A percentile compares a stretch with the other conserved stretches of the same genome.
Conservation (phyloP, 2,888 invertebrate species). For the Plebejus anna region DNA sequence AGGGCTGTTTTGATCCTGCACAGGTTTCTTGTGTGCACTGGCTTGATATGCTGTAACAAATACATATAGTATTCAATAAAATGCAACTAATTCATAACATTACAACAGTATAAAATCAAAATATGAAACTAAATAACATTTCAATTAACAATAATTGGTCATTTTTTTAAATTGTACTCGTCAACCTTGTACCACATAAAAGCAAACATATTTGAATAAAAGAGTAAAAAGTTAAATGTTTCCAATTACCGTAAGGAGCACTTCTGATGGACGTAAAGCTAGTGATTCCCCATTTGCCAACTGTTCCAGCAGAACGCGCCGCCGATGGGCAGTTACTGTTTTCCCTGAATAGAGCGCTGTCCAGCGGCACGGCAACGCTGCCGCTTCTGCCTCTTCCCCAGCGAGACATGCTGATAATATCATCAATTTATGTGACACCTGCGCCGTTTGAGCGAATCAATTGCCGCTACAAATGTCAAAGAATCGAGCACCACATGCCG, state of each 20-base stretch:
- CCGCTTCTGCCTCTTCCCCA: slow-evolving; percentile 82
- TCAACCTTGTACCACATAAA: no score
- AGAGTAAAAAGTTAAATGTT: slow-evolving; percentile 14
- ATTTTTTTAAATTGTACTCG: no score
- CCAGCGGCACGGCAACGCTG: slow-evolving; percentile 82
- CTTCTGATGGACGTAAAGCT: slow-evolving; percentile 94
- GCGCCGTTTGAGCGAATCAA: slow-evolving; percentile 57
- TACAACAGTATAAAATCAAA: neutral
- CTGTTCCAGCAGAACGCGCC: slow-evolving; percentile 92
- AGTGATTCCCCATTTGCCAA: slow-evolving; percentile 97
- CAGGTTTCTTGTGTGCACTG: slow-evolving; percentile 66
- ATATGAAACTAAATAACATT: slow-evolving; percentile 4
- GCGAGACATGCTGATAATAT: slow-evolving; percentile 81
- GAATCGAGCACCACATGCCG: slow-evolving; percentile 56
- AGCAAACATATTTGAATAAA: neutral
- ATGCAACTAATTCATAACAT: slow-evolving; percentile 19
- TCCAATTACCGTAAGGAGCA: slow-evolving; percentile 83
- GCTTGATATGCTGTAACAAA: slow-evolving; percentile 64
- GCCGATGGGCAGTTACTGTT: slow-evolving; percentile 93
- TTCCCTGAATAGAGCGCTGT: slow-evolving; percentile 83
- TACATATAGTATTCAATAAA: slow-evolving; percentile 25
- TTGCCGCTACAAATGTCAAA: slow-evolving; percentile 61
- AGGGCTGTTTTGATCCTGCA: slow-evolving; percentile 77
- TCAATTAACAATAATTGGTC: slow-evolving; percentile 31
- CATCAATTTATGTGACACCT: slow-evolving; percentile 74